phyloP scores from a whole-genome alignment of 2,113 vertebrate species.

The Oryzias woworae region DNA sequence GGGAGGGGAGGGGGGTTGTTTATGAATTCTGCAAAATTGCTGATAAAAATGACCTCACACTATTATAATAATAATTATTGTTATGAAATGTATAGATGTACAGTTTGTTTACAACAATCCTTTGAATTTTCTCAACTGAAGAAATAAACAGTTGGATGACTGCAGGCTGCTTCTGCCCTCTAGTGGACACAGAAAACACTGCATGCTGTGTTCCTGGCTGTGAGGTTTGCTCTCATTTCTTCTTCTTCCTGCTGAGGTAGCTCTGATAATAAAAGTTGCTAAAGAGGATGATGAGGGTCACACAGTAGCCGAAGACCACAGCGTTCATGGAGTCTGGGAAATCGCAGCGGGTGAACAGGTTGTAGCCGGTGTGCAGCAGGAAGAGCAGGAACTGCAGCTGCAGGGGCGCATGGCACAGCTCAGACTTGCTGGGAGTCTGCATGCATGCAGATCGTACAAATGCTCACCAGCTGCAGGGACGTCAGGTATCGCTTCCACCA shows the following conservation, averaged over 20 bases:
- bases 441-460: neutral
- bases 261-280: slow-evolving; percentile 76
- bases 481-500: slow-evolving; percentile 83
- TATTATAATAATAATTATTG: slow-evolving; percentile 46
- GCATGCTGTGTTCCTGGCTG: slow-evolving; percentile 55
- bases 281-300: slow-evolving; percentile 78
- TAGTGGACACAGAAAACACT: slow-evolving; percentile 40
- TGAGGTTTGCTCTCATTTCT: slow-evolving; percentile 24
- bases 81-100: slow-evolving; percentile 81
- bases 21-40: slow-evolving; percentile 33
- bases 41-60: slow-evolving; percentile 48
- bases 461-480: slow-evolving; percentile 79
- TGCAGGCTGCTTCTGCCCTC: slow-evolving; percentile 48
- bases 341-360: slow-evolving; percentile 73
- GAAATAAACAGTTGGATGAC: slow-evolving; percentile 73
- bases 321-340: slow-evolving; percentile 75
- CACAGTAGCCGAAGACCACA: slow-evolving; percentile 66
- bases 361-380: slow-evolving; percentile 73
- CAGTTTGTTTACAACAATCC: slow-evolving; percentile 81
- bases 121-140: slow-evolving; percentile 73
- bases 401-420: neutral
- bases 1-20: slow-evolving; percentile 35
- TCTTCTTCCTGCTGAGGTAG: slow-evolving; percentile 71
- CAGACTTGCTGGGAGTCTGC: neutral
- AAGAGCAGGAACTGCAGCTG: slow-evolving; percentile 80